These are phyloP conservation scores for Caenorhabditis sulstoni DNA, from an alignment of 2,888 invertebrate species.

Conservation along the genomic window DNA sequence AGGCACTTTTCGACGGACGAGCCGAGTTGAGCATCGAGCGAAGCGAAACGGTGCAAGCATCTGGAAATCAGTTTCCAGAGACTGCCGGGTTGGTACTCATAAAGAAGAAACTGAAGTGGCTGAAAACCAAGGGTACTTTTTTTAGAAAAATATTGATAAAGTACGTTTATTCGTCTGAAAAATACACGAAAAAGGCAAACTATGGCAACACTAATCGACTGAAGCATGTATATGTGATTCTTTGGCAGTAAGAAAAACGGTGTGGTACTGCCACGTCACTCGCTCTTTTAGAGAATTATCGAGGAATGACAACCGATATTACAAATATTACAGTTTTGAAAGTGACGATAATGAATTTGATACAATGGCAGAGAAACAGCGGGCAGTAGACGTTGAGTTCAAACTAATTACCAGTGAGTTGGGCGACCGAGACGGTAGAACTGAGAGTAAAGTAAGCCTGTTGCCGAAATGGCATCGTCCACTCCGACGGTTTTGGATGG, in stretches of 20 bases:
- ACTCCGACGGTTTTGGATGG: slow-evolving; percentile 82
- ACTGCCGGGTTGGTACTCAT: too few species aligned
- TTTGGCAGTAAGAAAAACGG: too few species aligned
- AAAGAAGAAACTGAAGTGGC: too few species aligned
- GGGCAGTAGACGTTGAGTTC: too few species aligned
- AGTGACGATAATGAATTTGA: too few species aligned
- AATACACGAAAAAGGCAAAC: neutral
- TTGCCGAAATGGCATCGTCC: slow-evolving; percentile 82
- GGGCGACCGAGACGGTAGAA: slow-evolving; percentile 74
- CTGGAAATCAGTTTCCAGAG: neutral
- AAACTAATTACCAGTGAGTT: slow-evolving; percentile 43
- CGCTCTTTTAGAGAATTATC: too few species aligned
- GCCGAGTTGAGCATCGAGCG: slow-evolving; percentile 10
- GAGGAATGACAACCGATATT: too few species aligned
- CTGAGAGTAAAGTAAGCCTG: slow-evolving; percentile 82
- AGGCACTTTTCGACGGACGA: slow-evolving; percentile 26
- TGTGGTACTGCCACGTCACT: too few species aligned
- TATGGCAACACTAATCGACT: neutral
- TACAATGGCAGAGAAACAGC: neutral
- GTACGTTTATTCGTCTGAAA: neutral
- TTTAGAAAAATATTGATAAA: neutral
- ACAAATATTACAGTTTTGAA: too few species aligned
- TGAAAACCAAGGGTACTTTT: neutral
- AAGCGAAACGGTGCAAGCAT: slow-evolving; percentile 20
- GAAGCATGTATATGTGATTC: too few species aligned